phyloP scores from a whole-genome alignment of 2,888 invertebrate species.

The Ferdinandea cuprea region DNA sequence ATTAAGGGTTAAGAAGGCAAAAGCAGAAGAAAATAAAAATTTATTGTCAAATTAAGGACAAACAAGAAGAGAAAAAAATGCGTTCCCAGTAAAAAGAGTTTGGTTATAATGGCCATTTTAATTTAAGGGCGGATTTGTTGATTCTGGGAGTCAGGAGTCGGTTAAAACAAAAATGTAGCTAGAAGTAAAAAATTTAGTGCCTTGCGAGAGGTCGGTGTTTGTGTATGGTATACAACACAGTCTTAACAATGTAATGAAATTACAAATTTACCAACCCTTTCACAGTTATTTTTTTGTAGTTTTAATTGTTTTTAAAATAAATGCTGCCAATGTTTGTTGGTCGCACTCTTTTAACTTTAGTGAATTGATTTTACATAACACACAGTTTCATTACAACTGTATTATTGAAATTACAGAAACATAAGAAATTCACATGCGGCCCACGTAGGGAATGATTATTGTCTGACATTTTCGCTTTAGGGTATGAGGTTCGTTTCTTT shows the following conservation, averaged over 20 bases:
- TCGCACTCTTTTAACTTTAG: slow-evolving; percentile 20
- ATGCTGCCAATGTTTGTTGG: slow-evolving; percentile 1
- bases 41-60: slow-evolving; percentile 75
- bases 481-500: background rate
- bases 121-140: slow-evolving; percentile 68
- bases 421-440: slow-evolving; percentile 18
- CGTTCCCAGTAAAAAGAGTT: slow-evolving; percentile 64
- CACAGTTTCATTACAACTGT: slow-evolving; percentile 33
- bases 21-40: slow-evolving; percentile 74
- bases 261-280: slow-evolving; percentile 51
- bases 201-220: slow-evolving; percentile 18
- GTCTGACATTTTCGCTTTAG: background rate
- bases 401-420: slow-evolving; percentile 45
- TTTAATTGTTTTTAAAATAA: background rate
- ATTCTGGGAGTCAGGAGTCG: slow-evolving; percentile 10
- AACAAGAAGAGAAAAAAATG: slow-evolving; percentile 44
- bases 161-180: slow-evolving; percentile 63
- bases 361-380: slow-evolving; percentile 43
- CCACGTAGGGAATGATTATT: background rate
- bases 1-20: slow-evolving; percentile 75
- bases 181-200: slow-evolving; percentile 68
- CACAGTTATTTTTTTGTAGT: slow-evolving; percentile 1
- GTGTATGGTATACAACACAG: slow-evolving; percentile 26
- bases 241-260: slow-evolving; percentile 66
- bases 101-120: slow-evolving; percentile 72